These are phyloP conservation scores for Cryptotermes secundus DNA, from an alignment of 1,140 invertebrate species.

Conservation along the genomic window DNA sequence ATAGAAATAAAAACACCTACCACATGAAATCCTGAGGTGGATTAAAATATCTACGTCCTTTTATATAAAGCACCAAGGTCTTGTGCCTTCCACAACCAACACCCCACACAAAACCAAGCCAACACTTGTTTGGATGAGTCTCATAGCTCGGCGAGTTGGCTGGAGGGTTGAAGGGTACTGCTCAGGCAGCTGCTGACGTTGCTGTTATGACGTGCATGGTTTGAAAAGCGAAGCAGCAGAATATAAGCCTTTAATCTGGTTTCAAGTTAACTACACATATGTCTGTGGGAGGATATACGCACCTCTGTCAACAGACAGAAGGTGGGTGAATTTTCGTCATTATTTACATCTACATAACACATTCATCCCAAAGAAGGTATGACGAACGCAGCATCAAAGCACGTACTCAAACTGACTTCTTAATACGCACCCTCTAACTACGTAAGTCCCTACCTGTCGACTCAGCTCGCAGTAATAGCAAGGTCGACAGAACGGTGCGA, in stretches of 20 bases:
- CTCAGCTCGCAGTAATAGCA: too few relatives aligned
- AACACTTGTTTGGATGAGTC: too few relatives aligned
- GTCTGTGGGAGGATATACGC: background rate
- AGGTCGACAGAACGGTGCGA: too few relatives aligned
- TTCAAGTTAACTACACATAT: background rate
- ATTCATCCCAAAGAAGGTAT: background rate
- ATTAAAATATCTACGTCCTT: too few relatives aligned
- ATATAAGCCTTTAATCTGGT: background rate
- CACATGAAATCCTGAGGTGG: too few relatives aligned
- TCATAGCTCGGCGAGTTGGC: too few relatives aligned
- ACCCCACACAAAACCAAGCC: too few relatives aligned
- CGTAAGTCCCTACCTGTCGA: too few relatives aligned
- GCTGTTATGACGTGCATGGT: background rate
- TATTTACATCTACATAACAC: background rate
- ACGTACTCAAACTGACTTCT: background rate
- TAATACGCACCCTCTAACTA: background rate
- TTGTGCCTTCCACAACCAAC: too few relatives aligned
- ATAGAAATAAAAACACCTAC: too few relatives aligned
- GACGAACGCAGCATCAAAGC: background rate
- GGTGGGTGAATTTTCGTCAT: too few relatives aligned
- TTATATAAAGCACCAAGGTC: too few relatives aligned
- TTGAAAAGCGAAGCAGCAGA: background rate
- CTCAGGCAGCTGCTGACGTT: background rate
- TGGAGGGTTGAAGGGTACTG: background rate
- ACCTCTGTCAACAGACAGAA: background rate